Evolutionary conservation across 35 echinoderm and acorn worm species (phyloP).

Genomic region (Eucidaris tribuloides): DNA sequence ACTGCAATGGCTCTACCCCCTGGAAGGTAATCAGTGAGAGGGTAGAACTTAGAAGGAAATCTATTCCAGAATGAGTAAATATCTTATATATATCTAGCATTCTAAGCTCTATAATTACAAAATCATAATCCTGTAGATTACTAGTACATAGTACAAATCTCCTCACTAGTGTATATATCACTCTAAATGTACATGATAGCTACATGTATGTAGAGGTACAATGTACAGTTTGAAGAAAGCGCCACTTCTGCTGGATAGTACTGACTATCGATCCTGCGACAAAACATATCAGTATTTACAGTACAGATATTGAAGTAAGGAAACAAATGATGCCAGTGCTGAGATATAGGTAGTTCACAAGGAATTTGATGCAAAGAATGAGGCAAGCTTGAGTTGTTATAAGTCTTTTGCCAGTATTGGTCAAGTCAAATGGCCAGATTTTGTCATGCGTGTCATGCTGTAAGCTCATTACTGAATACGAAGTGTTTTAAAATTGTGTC

Average conservation of each 20-base stretch:
- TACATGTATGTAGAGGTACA: too few relatives aligned
- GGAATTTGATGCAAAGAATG: neutral
- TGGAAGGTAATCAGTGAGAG: too few relatives aligned
- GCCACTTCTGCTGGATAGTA: neutral
- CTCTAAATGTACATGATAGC: neutral
- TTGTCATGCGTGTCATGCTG: neutral
- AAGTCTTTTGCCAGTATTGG: neutral
- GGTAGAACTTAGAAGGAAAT: too few relatives aligned
- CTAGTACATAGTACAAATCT: neutral
- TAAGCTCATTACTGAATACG: too few relatives aligned
- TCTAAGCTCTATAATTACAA: neutral
- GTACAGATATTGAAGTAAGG: neutral
- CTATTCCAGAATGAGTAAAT: neutral
- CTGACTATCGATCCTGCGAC: slow-evolving; percentile 25
- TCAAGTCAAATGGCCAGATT: neutral
- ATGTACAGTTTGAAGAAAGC: too few relatives aligned
- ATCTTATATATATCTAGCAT: neutral
- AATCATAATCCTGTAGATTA: neutral
- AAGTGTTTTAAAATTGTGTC: too few relatives aligned
- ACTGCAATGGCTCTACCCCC: too few relatives aligned
- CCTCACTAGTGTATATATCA: neutral
- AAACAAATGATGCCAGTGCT: neutral
- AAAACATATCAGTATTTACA: neutral
- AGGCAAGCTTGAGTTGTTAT: neutral
- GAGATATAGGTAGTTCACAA: neutral